These are phyloP conservation scores for Zoanthus gigantus DNA, from an alignment of 92 coral and sea anemone species.

Conservation along the genomic window DNA sequence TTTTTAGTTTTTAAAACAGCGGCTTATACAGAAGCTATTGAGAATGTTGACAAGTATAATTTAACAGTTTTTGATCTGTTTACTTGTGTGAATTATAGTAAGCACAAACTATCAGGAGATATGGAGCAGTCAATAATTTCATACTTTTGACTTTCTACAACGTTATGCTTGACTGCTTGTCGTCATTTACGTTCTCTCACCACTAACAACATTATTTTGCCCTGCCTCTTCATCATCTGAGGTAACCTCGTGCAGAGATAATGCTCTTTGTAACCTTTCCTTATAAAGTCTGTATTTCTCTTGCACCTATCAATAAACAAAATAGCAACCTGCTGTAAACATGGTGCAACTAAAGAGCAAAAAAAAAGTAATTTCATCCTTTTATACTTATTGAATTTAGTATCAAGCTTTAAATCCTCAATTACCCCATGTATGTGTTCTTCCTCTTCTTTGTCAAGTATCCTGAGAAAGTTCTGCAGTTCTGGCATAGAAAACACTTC, in stretches of 20 bases:
- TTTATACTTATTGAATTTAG: too few relatives aligned
- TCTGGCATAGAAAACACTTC: constrained; percentile 94
- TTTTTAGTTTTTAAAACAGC: too few relatives aligned
- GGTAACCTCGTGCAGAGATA: constrained; percentile 58
- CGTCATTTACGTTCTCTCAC: constrained; percentile 5
- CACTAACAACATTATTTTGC: not conserved
- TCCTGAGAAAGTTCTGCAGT: constrained; percentile 86
- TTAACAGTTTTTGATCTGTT: too few relatives aligned
- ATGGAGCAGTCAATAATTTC: not conserved
- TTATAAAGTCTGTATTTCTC: constrained; percentile 89
- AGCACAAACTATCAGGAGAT: not conserved
- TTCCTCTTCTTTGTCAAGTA: constrained; percentile 94
- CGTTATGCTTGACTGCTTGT: not conserved
- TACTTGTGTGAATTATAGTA: too few relatives aligned
- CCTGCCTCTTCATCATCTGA: constrained; percentile 10
- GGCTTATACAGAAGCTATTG: too few relatives aligned
- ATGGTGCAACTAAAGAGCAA: too few relatives aligned
- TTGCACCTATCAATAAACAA: constrained; percentile 59
- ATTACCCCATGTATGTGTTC: constrained; percentile 82
- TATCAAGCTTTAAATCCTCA: not conserved
- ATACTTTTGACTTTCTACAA: not conserved
- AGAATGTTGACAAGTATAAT: too few relatives aligned
- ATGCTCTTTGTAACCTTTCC: constrained; percentile 79
- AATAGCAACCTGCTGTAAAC: not conserved
- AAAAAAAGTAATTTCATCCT: not conserved